Evolutionary conservation across 2,888 invertebrate species (phyloP), one percentile per base, ranked within the genome.

Genomic region (Athetis lepigone): DNA sequence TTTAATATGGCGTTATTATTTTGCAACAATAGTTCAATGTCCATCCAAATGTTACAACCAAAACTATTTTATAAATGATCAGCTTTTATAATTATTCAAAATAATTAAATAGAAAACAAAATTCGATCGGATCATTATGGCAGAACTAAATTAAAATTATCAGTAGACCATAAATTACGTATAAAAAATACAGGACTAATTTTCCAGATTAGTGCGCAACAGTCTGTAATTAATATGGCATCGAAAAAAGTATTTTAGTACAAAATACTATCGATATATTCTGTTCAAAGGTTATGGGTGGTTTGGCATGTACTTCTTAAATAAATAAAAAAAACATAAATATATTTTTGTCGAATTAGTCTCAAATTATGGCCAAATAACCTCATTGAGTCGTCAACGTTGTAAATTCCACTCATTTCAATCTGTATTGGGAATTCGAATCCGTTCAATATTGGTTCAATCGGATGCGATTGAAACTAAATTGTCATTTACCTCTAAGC

Each of bases 211-310:
- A 57, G 29, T 52, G 60, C 27, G 7, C 54, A 70, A 55, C 40
- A 56, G 39, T 52, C 40, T 36, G 1, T n/a, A 18, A 36, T 3
- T 29, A 68, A 75, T 79, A 82, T 83, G 81, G 80, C 81, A 83
- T 65, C 67, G 61, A 56, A 77, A 64, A 45, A 51, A 54, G 42
- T 61, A 62, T 47, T 59, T 37, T 36, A 27, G 21, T 42, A 33
- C 27, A 47, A 56, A 75, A 49, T 57, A 60, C 43, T 40, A 29
- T 33, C 23, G 52, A 8, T 36, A 8, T 42, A 13, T 40, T 18
- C 19, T 29, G 21, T 27, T n/a, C 25, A 5, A 1, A 62, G 2
- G 33, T 16, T 50, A 42, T 6, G 58, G 42, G 27, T 57, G 42
- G 45, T 59, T 55, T 42, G 33, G 37, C 33, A 37, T 59, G 16